These are phyloP conservation scores for Scaptodrosophila lebanonensis DNA, from an alignment of 1,140 invertebrate species.

Conservation along the genomic window DNA sequence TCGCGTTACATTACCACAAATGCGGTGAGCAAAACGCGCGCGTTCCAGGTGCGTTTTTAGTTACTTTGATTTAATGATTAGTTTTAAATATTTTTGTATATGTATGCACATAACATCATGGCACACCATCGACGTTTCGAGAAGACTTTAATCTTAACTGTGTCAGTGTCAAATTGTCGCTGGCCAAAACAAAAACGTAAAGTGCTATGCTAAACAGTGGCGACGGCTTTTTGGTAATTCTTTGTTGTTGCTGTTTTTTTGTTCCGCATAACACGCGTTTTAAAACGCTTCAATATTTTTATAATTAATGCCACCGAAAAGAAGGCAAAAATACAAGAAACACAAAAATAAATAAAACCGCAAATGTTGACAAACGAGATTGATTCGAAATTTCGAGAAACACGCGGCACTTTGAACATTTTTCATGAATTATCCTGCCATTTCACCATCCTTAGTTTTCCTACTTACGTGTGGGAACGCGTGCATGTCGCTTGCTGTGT, in stretches of 20 bases:
- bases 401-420: not conserved
- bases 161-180: constrained; percentile 48
- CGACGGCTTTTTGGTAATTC: not conserved
- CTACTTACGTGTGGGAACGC: constrained; percentile 73
- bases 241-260: constrained; percentile 17
- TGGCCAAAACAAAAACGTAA: constrained; percentile 36
- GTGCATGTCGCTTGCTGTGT: constrained; percentile 42
- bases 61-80: constrained; percentile 8
- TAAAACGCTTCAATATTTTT: constrained; percentile 16
- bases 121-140: constrained; percentile 26
- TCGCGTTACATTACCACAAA: constrained; percentile 1
- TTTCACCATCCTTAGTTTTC: not conserved
- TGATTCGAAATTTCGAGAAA: constrained; percentile 35
- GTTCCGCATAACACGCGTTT: constrained; percentile 30
- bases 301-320: constrained; percentile 57
- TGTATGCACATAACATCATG: not conserved
- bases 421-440: not conserved
- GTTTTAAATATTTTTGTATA: constrained; percentile 1
- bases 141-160: constrained; percentile 37
- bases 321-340: constrained; percentile 10
- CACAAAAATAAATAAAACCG: constrained; percentile 1
- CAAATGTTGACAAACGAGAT: no score
- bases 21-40: constrained; percentile 6
- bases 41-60: constrained; percentile 18
- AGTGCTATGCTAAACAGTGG: constrained; percentile 58